Conservation (phyloP, 2,888 invertebrate species). For the Salpingus planirostris region DNA sequence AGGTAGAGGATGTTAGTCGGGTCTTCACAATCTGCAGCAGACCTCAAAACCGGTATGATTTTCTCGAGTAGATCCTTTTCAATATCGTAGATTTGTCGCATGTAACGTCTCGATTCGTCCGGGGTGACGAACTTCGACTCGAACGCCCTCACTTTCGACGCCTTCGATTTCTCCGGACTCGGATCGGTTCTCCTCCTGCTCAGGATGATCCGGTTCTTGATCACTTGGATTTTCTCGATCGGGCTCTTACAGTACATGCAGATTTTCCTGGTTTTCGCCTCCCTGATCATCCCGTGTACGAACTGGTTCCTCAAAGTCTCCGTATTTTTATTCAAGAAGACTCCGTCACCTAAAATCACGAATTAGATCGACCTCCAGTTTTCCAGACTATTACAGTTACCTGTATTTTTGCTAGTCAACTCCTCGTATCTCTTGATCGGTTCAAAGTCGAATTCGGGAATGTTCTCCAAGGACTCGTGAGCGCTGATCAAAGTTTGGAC, state of each 20-base stretch:
- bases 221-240: slow-evolving; percentile 48
- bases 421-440: slow-evolving; percentile 23
- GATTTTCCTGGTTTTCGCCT: slow-evolving; percentile 39
- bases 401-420: too few relatives aligned
- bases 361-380: too few relatives aligned
- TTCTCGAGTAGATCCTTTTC: slow-evolving; percentile 60
- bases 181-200: slow-evolving; percentile 38
- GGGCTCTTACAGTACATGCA: slow-evolving; percentile 49
- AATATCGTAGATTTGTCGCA: slow-evolving; percentile 58
- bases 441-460: slow-evolving; percentile 23
- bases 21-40: too few relatives aligned
- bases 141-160: slow-evolving; percentile 13
- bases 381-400: too few relatives aligned
- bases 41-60: slow-evolving; percentile 66
- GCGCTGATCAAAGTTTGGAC: slow-evolving; percentile 22
- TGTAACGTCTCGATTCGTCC: slow-evolving; percentile 29
- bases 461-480: slow-evolving; percentile 24
- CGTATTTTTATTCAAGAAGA: slow-evolving; percentile 30
- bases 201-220: slow-evolving; percentile 52
- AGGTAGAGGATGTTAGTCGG: slow-evolving; percentile 85
- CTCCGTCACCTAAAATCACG: slow-evolving; percentile 16
- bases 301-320: slow-evolving; percentile 31
- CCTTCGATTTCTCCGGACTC: slow-evolving; percentile 13
- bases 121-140: slow-evolving; percentile 34
- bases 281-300: slow-evolving; percentile 23